A percentile compares a stretch with the other conserved stretches of the same genome.
These are phyloP conservation scores for Daboia siamensis DNA, from an alignment of 2,113 vertebrate genomes.

Conservation along the genomic window DNA sequence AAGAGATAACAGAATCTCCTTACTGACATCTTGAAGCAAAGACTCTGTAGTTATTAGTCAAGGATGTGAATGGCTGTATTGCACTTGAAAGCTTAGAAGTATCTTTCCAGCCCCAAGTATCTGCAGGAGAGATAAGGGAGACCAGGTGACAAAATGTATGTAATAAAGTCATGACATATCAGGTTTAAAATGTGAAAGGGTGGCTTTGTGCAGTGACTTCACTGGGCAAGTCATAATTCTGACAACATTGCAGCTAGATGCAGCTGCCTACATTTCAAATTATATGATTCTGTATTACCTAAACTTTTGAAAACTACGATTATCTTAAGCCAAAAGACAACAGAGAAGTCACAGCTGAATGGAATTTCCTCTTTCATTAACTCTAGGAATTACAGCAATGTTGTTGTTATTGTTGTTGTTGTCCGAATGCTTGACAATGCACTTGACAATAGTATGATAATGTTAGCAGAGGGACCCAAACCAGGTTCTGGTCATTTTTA, in stretches of 20 bases:
- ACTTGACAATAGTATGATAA: too few relatives aligned
- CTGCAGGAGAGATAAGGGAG: background rate
- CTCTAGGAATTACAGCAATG: background rate
- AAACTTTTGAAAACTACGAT: too few relatives aligned
- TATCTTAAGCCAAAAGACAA: background rate
- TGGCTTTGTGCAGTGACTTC: too few relatives aligned
- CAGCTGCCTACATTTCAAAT: too few relatives aligned
- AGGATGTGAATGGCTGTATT: background rate
- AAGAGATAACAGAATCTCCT: background rate
- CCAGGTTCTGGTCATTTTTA: too few relatives aligned
- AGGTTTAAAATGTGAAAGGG: background rate
- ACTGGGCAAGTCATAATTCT: too few relatives aligned
- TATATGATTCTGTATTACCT: too few relatives aligned
- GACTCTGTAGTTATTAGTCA: background rate
- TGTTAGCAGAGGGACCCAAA: too few relatives aligned
- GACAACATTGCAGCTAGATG: too few relatives aligned
- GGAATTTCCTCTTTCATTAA: background rate
- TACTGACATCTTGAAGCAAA: background rate
- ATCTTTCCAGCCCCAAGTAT: background rate
- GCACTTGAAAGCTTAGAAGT: background rate
- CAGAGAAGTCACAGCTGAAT: background rate
- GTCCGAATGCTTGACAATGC: too few relatives aligned
- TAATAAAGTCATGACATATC: background rate
- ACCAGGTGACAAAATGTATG: background rate
- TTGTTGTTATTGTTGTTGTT: too few relatives aligned